Conservation (phyloP, 1,140 invertebrate genomes). For the Alviniconcha marisindica region DNA sequence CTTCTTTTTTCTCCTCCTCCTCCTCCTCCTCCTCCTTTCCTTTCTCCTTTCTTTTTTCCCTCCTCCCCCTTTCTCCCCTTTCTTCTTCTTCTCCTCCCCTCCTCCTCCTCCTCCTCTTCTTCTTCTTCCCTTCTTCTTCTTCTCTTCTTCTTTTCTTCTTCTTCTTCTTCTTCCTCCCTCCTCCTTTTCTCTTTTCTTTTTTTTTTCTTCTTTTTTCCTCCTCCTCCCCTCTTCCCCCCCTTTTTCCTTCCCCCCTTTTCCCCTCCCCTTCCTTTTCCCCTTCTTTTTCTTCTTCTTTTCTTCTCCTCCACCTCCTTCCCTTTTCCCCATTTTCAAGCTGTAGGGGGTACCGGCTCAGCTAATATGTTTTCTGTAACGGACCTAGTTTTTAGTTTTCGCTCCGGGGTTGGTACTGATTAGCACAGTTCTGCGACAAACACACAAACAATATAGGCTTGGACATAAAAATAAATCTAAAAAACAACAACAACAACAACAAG, state of each 20-base stretch:
- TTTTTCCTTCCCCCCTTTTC: slow-evolving; percentile 14
- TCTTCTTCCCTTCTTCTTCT: background rate
- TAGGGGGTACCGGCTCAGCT: too few species aligned
- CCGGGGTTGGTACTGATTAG: too few species aligned
- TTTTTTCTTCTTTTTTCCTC: background rate
- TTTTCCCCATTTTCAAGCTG: background rate
- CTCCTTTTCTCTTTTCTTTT: background rate
- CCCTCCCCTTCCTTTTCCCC: slow-evolving; percentile 18
- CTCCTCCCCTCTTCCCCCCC: too few species aligned
- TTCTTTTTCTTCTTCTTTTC: background rate
- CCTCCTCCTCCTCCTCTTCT: background rate
- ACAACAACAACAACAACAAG: too few species aligned
- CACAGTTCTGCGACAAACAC: background rate
- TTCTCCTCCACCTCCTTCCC: background rate
- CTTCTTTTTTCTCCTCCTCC: too few species aligned
- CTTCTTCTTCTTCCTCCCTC: background rate
- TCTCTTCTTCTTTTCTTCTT: background rate
- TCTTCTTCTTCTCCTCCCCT: background rate
- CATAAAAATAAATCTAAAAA: too few species aligned
- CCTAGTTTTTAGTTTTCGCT: background rate
- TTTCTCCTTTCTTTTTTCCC: too few species aligned
- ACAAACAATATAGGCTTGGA: too few species aligned
- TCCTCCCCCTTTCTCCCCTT: background rate
- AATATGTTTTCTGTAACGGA: too few species aligned
- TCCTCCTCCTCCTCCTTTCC: too few species aligned